phyloP scores from a whole-genome alignment of 1,140 invertebrate species.

The Cydia splendana region DNA sequence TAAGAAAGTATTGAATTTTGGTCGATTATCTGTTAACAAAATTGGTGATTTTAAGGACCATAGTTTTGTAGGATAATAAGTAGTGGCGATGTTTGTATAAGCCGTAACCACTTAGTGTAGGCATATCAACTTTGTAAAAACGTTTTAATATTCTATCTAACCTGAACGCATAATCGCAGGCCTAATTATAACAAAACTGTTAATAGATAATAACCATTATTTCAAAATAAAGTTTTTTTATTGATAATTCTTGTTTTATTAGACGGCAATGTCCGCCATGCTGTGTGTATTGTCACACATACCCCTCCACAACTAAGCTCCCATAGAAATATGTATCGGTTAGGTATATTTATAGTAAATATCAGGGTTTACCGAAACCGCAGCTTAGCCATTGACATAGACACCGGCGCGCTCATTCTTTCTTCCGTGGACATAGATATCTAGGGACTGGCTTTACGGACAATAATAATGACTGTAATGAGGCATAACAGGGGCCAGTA shows the following conservation, averaged over 20 bases:
- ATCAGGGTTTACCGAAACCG: too few species aligned
- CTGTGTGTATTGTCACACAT: too few species aligned
- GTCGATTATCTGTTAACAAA: slow-evolving; percentile 78
- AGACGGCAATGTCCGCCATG: slow-evolving; percentile 37
- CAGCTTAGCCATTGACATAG: too few species aligned
- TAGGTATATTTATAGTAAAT: too few species aligned
- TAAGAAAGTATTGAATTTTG: slow-evolving; percentile 69
- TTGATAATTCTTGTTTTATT: slow-evolving; percentile 33
- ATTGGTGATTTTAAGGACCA: slow-evolving; percentile 41
- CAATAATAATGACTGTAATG: too few species aligned
- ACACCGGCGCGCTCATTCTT: too few species aligned
- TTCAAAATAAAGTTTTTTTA: slow-evolving; percentile 77
- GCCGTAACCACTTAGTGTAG: slow-evolving; percentile 59
- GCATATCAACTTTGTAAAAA: slow-evolving; percentile 75
- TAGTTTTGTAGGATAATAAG: slow-evolving; percentile 38
- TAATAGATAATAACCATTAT: slow-evolving; percentile 79
- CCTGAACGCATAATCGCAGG: slow-evolving; percentile 65
- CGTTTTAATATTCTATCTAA: slow-evolving; percentile 60
- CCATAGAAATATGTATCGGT: too few species aligned
- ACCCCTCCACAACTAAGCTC: too few species aligned
- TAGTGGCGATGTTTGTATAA: slow-evolving; percentile 41
- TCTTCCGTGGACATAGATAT: too few species aligned
- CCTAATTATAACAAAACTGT: slow-evolving; percentile 75
- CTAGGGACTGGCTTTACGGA: too few species aligned
- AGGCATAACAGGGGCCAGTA: too few species aligned